Evolutionary conservation across 2,113 vertebrate genomes (phyloP), one percentile per base, ranked within the genome.

Genomic region (Cynocephalus volans): DNA sequence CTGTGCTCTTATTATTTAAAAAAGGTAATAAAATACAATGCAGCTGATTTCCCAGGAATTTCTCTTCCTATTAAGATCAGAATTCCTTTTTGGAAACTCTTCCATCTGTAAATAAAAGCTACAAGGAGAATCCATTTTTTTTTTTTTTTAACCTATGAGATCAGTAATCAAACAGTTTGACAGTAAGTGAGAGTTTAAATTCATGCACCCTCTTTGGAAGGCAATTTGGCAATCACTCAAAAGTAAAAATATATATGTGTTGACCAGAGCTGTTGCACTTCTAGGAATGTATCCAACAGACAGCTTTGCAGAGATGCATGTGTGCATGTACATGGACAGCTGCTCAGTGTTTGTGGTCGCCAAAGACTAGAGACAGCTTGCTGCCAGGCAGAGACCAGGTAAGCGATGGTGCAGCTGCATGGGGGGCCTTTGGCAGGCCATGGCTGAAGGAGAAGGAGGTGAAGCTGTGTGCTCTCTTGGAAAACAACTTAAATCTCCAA

Each of bases 41-140:
- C 93, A 92, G 56, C 67, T 90, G 36, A 23, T 80, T 90, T 89
- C 56, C 72, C 5, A 70, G 41, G 28, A 72, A 73, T 93, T 87
- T 90, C 60, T 75, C 21, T 56, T 58, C n/a, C 41, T 72, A 60
- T 54, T 88, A 56, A 11, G 28, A 9, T 77, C 65, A 41, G 60
- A 87, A 93, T 83, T 84, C 62, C 56, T 33, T 80, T 85, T 93
- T 80, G 13, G 41, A 88, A 75, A 23, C 67, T 10, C 60, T 64
- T 69, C 36, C 18, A 18, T 33, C 50, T 8, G 3, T 60, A 70
- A 92, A 45, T 58, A 72, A 90, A 50, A 93, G 52, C 36, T 28
- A 60, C 5, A 1, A 9, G 3, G 13, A 96, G 70, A 80, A 45
- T 58, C 65, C 50, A 13, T 50, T 58, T 93, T 75, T 93, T 17